These are phyloP conservation scores for Pterocles burchelli DNA, from an alignment of 2,113 vertebrate species.

Conservation along the genomic window DNA sequence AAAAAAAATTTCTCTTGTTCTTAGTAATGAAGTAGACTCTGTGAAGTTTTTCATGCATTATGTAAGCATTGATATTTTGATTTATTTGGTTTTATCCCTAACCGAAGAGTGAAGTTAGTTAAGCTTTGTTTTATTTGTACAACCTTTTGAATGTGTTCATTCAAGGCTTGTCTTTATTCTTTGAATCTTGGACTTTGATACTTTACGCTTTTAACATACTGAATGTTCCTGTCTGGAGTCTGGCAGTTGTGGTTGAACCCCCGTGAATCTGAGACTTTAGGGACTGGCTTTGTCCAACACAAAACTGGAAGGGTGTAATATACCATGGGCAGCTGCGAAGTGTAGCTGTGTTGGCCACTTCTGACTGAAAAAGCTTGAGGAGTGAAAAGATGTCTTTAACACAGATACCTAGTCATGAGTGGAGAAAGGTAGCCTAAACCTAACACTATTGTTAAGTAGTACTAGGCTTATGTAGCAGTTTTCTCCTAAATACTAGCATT, in stretches of 20 bases:
- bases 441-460: neutral
- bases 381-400: too few relatives aligned
- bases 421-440: neutral
- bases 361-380: neutral
- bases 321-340: too few relatives aligned
- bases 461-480: neutral
- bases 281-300: too few relatives aligned
- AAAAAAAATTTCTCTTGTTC: neutral
- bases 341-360: neutral
- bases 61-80: neutral
- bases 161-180: neutral
- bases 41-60: neutral
- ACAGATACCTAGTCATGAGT: neutral
- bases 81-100: neutral
- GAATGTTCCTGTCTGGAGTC: neutral
- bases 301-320: neutral
- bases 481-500: neutral
- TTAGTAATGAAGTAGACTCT: neutral
- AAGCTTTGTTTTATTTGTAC: neutral
- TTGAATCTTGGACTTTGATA: neutral
- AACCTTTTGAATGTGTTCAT: neutral
- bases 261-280: fast-evolving
- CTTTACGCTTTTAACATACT: neutral
- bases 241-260: neutral
- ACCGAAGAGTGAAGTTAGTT: neutral